Conservation (phyloP, 2,888 invertebrate species). For the Trilocha varians region DNA sequence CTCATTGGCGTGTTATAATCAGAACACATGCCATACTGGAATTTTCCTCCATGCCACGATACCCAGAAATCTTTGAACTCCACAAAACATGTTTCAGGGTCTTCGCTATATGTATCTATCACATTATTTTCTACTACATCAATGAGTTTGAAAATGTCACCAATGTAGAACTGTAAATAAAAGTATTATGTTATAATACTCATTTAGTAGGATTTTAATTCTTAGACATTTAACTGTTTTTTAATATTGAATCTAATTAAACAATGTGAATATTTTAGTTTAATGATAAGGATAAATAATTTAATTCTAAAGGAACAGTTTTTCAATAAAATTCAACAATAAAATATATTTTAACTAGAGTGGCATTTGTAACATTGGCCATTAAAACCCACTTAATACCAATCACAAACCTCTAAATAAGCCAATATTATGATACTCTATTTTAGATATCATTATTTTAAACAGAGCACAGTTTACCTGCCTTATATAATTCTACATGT, state of each 20-base stretch:
- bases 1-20: conserved; percentile 10
- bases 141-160: background rate
- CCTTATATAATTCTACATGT: conserved; percentile 18
- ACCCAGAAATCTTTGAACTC: conserved; percentile 18
- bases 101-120: background rate
- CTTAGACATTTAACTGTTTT: too few species aligned
- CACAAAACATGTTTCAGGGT: background rate
- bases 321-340: too few species aligned
- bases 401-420: too few species aligned
- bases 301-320: too few species aligned
- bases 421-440: too few species aligned
- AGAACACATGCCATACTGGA: conserved; percentile 11
- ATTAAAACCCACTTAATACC: too few species aligned
- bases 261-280: too few species aligned
- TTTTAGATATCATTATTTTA: background rate
- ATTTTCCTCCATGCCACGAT: conserved; percentile 21
- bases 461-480: conserved; percentile 14
- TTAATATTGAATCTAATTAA: too few species aligned
- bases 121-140: background rate
- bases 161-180: background rate
- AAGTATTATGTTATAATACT: background rate
- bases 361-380: too few species aligned
- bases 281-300: too few species aligned
- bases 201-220: too few species aligned
- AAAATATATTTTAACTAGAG: too few species aligned